phyloP scores from a whole-genome alignment of 2,797 vertebrate species.

The Galaxias olidus region DNA sequence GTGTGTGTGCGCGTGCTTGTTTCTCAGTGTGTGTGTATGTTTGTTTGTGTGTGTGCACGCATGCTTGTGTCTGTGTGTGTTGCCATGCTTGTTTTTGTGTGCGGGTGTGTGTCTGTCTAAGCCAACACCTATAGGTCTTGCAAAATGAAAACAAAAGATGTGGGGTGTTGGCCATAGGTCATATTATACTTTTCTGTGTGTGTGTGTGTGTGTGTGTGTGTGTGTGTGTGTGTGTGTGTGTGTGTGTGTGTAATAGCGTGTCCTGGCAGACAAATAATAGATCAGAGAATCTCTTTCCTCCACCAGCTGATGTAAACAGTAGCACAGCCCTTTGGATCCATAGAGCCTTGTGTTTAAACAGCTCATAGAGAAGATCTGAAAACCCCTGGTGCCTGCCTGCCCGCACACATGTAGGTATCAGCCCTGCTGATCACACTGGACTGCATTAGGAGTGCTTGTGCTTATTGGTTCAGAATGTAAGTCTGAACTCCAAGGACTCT shows the following conservation, averaged over 20 bases:
- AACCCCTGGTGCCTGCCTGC: too few relatives aligned
- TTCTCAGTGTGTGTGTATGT: conserved; percentile 1
- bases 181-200: background rate
- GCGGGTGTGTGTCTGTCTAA: background rate
- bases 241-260: background rate
- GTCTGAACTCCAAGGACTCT: too few relatives aligned
- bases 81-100: too few relatives aligned
- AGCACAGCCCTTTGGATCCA: background rate
- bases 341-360: background rate
- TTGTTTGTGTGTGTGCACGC: background rate
- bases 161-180: background rate
- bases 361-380: too few relatives aligned
- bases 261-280: background rate
- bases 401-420: too few relatives aligned
- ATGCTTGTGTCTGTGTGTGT: too few relatives aligned
- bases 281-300: background rate
- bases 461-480: too few relatives aligned
- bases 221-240: conserved; percentile 12
- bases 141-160: conserved; percentile 19
- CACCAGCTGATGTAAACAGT: background rate
- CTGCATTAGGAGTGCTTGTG: too few relatives aligned
- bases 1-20: background rate
- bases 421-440: too few relatives aligned
- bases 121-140: conserved; percentile 3
- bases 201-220: background rate